These are phyloP conservation scores for Aythya fuligula DNA, from an alignment of 2,797 vertebrate species.

Conservation along the genomic window DNA sequence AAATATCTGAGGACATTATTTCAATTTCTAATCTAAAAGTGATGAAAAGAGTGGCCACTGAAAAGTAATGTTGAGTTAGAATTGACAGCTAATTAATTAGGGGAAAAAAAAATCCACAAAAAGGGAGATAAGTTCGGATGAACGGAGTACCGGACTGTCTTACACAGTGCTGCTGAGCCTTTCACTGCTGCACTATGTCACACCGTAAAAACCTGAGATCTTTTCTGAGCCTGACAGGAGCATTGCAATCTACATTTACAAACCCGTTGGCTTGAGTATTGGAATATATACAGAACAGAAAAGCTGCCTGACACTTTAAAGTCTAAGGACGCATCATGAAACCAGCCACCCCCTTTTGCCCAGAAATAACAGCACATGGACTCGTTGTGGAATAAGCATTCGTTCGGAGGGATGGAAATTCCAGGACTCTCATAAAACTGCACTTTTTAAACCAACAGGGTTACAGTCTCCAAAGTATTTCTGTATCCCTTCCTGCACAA, in stretches of 20 bases:
- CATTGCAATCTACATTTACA: background rate
- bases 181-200: background rate
- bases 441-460: background rate
- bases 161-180: background rate
- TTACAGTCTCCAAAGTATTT: background rate
- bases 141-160: background rate
- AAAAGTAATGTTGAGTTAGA: background rate
- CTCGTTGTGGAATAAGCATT: background rate
- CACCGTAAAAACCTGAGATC: background rate
- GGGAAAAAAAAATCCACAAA: background rate
- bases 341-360: background rate
- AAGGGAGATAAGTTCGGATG: background rate
- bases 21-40: background rate
- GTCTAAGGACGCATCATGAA: background rate
- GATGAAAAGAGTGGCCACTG: background rate
- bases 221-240: background rate
- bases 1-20: background rate
- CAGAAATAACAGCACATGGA: constrained; percentile 26
- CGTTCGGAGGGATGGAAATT: constrained; percentile 37
- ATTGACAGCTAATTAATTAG: background rate
- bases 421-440: background rate
- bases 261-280: constrained; percentile 17
- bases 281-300: constrained; percentile 24
- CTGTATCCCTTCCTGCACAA: background rate
- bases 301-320: constrained; percentile 20